Conservation (phyloP, 92 coral and sea anemone genomes). For the Scolanthus callimorphus region DNA sequence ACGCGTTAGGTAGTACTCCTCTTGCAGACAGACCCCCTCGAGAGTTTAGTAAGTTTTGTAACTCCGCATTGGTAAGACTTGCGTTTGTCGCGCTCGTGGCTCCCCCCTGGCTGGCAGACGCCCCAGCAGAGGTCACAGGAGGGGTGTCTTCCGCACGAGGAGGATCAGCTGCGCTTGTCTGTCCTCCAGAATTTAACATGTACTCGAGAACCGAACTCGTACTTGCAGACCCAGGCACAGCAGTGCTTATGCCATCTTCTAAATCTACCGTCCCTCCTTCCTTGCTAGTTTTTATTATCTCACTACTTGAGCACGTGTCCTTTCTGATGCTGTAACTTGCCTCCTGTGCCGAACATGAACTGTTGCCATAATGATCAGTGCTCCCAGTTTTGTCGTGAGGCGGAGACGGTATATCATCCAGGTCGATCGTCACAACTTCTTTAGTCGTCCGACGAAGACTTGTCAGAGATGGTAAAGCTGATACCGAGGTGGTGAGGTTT, state of each 20-base stretch:
- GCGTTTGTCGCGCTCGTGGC: no score
- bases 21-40: conserved; percentile 28
- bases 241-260: background rate
- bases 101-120: no score
- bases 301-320: background rate
- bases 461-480: background rate
- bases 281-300: no score
- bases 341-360: no score
- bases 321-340: background rate
- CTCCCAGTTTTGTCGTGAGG: background rate
- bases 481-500: background rate
- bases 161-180: background rate
- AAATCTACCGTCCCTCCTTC: background rate
- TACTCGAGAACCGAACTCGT: background rate
- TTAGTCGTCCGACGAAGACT: background rate
- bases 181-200: background rate
- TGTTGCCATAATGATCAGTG: no score
- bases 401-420: conserved; percentile 68
- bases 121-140: background rate
- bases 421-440: conserved; percentile 51
- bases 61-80: conserved; percentile 16
- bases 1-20: no score
- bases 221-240: background rate
- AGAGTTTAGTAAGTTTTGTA: conserved; percentile 26
- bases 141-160: no score